Conservation (phyloP, 2,797 vertebrate species). For the Anolis apletophallus region DNA sequence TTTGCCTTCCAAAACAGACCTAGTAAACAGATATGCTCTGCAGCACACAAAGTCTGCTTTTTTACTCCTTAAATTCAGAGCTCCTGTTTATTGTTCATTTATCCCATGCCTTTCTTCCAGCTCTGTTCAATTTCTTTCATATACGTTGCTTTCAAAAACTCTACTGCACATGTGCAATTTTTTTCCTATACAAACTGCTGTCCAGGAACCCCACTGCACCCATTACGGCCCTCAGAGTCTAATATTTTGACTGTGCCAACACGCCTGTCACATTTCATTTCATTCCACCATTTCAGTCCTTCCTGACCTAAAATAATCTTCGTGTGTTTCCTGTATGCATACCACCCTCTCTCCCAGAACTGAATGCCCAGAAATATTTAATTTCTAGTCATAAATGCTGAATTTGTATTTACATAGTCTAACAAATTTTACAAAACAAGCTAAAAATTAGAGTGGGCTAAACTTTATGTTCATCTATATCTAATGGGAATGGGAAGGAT, state of each 20-base stretch:
- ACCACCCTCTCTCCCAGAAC: neutral
- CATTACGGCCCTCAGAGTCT: too few relatives aligned
- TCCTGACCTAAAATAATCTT: neutral
- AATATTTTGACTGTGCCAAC: neutral
- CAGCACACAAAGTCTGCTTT: neutral
- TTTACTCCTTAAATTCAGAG: neutral
- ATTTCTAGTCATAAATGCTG: neutral
- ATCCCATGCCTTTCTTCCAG: too few relatives aligned
- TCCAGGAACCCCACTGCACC: too few relatives aligned
- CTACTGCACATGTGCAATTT: too few relatives aligned
- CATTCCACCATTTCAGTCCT: too few relatives aligned
- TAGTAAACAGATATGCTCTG: neutral
- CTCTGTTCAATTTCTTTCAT: too few relatives aligned
- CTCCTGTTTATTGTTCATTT: neutral
- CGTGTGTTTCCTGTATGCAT: too few relatives aligned
- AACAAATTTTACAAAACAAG: neutral
- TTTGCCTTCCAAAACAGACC: too few relatives aligned
- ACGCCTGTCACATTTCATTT: too few relatives aligned
- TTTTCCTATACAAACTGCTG: too few relatives aligned
- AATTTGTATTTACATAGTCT: neutral
- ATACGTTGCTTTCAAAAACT: too few relatives aligned
- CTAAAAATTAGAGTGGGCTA: neutral
- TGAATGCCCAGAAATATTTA: neutral
- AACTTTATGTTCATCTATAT: neutral
- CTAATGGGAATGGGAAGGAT: neutral